Conservation (phyloP, 2,888 invertebrate genomes). For the Tipula vernalis region DNA sequence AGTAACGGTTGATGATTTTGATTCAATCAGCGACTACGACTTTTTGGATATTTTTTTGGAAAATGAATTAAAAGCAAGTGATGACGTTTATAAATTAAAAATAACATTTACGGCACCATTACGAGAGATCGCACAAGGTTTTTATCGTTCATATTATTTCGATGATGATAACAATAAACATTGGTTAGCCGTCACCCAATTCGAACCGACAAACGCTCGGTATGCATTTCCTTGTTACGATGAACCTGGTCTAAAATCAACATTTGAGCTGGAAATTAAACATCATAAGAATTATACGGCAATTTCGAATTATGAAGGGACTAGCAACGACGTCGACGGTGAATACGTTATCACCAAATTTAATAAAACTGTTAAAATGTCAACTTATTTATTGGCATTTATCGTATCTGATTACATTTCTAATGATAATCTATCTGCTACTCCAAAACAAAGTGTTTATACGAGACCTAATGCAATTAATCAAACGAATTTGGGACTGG, state of each 20-base stretch:
- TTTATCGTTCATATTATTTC: slow-evolving; percentile 41
- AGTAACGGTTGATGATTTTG: neutral
- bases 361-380: slow-evolving; percentile 49
- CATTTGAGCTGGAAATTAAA: slow-evolving; percentile 47
- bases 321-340: slow-evolving; percentile 12
- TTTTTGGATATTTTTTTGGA: neutral
- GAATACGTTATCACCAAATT: slow-evolving; percentile 33
- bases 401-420: slow-evolving; percentile 49
- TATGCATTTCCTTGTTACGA: slow-evolving; percentile 68
- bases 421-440: slow-evolving; percentile 23
- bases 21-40: neutral
- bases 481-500: slow-evolving; percentile 13
- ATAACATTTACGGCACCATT: slow-evolving; percentile 42
- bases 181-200: slow-evolving; percentile 48
- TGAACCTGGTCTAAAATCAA: slow-evolving; percentile 56
- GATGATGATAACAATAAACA: slow-evolving; percentile 13
- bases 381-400: slow-evolving; percentile 73
- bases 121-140: slow-evolving; percentile 44
- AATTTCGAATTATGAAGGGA: slow-evolving; percentile 39
- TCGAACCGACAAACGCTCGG: slow-evolving; percentile 53
- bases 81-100: slow-evolving; percentile 31
- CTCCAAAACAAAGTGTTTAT: slow-evolving; percentile 25
- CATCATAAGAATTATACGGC: slow-evolving; percentile 36
- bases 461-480: slow-evolving; percentile 19
- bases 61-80: neutral